Evolutionary conservation across 2,888 invertebrate genomes (phyloP).

Genomic region (Cerastis rubricosa): DNA sequence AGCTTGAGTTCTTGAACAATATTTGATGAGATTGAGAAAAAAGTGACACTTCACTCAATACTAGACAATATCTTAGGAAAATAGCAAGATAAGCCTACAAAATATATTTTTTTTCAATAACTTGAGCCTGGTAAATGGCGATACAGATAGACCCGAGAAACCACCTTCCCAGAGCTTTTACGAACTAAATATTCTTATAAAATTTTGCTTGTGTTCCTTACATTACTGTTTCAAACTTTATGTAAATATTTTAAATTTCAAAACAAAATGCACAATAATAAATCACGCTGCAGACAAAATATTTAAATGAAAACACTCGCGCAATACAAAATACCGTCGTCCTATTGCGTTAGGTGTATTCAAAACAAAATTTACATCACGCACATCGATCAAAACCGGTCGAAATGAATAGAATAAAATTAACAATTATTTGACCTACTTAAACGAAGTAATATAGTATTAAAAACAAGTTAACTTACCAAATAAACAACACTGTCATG

Average conservation of each 20-base stretch:
- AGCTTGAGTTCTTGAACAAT: not conserved
- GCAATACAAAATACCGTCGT: not conserved
- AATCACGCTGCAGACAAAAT: not conserved
- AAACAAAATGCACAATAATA: not conserved
- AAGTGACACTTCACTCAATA: not conserved
- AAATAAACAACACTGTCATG: conserved; percentile 57
- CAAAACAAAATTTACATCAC: conserved; percentile 24
- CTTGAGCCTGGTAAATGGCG: no score
- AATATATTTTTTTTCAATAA: not conserved
- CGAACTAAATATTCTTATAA: not conserved
- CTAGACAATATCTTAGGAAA: not conserved
- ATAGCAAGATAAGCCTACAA: not conserved
- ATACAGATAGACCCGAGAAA: no score
- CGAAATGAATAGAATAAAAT: not conserved
- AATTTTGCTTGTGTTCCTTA: not conserved
- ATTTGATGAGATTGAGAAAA: not conserved
- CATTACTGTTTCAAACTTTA: no score
- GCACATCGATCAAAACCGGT: conserved; percentile 15
- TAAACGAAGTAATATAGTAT: conserved; percentile 24
- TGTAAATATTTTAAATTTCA: not conserved
- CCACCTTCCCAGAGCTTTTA: not conserved
- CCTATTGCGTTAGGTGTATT: not conserved
- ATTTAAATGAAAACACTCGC: not conserved
- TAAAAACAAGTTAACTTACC: conserved; percentile 66
- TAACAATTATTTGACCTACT: conserved; percentile 40